These are phyloP conservation scores for Paratilapia polleni DNA, from an alignment of 2,113 vertebrate species.

Conservation along the genomic window DNA sequence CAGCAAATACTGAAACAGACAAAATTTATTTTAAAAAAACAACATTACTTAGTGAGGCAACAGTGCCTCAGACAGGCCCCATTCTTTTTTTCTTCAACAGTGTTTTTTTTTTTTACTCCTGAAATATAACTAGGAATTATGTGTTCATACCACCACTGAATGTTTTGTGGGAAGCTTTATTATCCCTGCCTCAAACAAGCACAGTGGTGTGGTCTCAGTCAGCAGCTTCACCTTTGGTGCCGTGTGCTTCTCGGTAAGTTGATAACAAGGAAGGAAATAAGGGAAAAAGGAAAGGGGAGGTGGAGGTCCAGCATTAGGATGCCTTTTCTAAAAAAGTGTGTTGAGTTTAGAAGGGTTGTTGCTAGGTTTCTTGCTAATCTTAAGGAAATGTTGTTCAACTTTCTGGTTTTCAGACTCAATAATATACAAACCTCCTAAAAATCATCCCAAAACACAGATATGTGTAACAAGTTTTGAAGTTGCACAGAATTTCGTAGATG, in stretches of 20 bases:
- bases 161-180: fast-evolving
- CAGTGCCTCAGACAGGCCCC: too few species aligned
- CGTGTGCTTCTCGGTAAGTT: not conserved
- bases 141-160: not conserved
- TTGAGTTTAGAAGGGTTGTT: too few species aligned
- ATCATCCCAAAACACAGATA: not conserved
- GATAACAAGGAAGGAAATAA: not conserved
- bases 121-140: not conserved
- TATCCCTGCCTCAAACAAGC: not conserved
- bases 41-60: too few species aligned
- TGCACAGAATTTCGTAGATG: too few species aligned
- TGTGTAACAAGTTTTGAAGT: not conserved
- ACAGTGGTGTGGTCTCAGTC: not conserved
- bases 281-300: too few species aligned
- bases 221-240: not conserved
- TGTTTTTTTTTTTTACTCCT: too few species aligned
- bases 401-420: not conserved
- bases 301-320: too few species aligned
- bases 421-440: not conserved
- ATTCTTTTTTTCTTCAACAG: too few species aligned
- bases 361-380: too few species aligned
- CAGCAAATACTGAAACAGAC: too few species aligned
- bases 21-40: too few species aligned
- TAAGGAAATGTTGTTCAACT: not conserved
- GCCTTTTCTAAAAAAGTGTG: too few species aligned